Base-by-base conservation (phyloP, 2,888 invertebrate species). In the Pemphredon lugubris region DNA sequence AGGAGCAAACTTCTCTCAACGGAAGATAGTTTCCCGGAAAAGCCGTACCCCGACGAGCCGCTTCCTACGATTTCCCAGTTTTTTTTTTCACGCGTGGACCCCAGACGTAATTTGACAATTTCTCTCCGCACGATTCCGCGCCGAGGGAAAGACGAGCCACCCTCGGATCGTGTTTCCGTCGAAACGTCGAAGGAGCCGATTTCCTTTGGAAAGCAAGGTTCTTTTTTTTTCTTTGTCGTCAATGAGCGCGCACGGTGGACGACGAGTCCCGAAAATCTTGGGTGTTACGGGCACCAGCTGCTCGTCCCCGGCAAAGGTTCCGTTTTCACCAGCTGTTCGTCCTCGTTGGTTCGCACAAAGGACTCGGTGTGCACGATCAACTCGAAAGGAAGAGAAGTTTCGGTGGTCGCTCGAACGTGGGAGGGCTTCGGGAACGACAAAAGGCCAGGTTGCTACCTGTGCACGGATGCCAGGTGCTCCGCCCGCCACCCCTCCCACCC, bases 381-480 rank as follows among this genome's bases (percentile, higher is more conserved):
- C 48, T 60, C 75, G 66, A 65, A 48, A 53, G 54, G 68, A 50
- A 69, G 67, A 69, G 67, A 71, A 74, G 51, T 73, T 73, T 54
- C 44, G 61, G 68, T 64, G 53, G 45, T 48, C 30, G 37, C 26
- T 60, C 37, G 70, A 74, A 75, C 77, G 78, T 78, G 78, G 77
- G 78, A 78, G 78, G 78, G 64, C 70, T 39, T 34, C 57, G 51
- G n/a, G 57, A 59, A 64, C 55, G 75, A 73, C 63, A 77, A 71
- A 73, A 53, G 59, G 57, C 61, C 50, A 32, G 53, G 16, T 44
- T 34, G 68, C 75, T 80, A 80, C 82, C 80, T 77, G 80, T 59
- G 60, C 81, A 55, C 78, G 78, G 63, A 67, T 68, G 80, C 78
- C 80, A 80, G 75, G 75, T 80, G 73, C 76, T 66, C 44, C 47